These are phyloP conservation scores for Ptychochromis oligacanthus DNA, from an alignment of 2,113 vertebrate species.

Conservation along the genomic window DNA sequence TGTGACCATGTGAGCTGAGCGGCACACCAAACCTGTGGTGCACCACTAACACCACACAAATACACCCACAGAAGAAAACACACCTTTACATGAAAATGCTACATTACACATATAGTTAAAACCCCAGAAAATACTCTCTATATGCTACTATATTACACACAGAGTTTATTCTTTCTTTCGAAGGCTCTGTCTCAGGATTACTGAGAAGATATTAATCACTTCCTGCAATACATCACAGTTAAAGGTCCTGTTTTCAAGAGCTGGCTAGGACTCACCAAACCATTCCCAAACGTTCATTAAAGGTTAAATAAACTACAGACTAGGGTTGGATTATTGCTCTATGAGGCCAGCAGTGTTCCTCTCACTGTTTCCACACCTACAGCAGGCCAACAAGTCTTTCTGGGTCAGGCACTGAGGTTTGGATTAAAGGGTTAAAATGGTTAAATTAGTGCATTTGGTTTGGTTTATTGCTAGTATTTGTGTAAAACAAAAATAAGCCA, in stretches of 20 bases:
- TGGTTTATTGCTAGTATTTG: neutral
- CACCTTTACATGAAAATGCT: slow-evolving; percentile 19
- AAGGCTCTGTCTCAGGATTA: neutral
- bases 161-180: neutral
- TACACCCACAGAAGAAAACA: slow-evolving; percentile 35
- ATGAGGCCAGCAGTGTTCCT: neutral
- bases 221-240: slow-evolving; percentile 2
- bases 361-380: neutral
- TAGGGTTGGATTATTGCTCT: neutral
- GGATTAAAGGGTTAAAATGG: neutral
- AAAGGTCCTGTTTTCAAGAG: neutral
- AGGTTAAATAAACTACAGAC: neutral
- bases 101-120: neutral
- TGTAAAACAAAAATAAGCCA: neutral
- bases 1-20: slow-evolving; percentile 38
- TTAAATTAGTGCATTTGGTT: neutral
- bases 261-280: slow-evolving; percentile 7
- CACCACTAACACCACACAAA: slow-evolving; percentile 7
- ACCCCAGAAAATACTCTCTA: neutral
- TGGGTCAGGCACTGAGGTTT: neutral
- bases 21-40: slow-evolving; percentile 36
- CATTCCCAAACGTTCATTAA: neutral
- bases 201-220: slow-evolving; percentile 29
- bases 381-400: neutral
- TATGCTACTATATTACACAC: neutral